A percentile compares a stretch with the other conserved stretches of the same genome.
Conservation (phyloP, 2,113 vertebrate species). For the Cacatua alba region DNA sequence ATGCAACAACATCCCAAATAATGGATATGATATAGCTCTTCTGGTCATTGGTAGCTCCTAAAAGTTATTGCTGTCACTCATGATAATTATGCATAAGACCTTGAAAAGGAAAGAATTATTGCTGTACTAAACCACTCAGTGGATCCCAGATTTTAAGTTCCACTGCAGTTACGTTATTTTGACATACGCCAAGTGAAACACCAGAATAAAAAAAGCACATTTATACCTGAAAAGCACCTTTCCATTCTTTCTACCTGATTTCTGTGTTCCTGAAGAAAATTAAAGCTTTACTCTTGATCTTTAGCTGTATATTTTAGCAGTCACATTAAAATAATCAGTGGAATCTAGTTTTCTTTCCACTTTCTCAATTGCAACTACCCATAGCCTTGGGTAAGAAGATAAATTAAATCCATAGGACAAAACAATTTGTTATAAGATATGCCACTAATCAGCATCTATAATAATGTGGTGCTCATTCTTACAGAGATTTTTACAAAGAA, state of each 20-base stretch:
- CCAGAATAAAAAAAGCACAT: neutral
- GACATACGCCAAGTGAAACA: neutral
- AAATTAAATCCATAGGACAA: neutral
- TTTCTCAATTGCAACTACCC: neutral
- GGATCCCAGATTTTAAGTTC: slow-evolving; percentile 8
- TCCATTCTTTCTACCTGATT: neutral
- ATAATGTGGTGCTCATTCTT: neutral
- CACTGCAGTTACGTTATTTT: slow-evolving; percentile 12
- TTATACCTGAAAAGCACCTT: neutral
- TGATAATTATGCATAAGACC: neutral
- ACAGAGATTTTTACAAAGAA: neutral
- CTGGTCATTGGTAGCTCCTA: neutral
- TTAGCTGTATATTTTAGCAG: neutral
- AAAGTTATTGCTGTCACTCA: slow-evolving; percentile 2
- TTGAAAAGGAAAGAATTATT: neutral
- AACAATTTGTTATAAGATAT: neutral
- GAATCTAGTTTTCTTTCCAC: neutral
- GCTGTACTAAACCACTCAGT: neutral
- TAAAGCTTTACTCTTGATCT: neutral
- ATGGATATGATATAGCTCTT: neutral
- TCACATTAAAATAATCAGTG: neutral
- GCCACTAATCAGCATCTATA: neutral
- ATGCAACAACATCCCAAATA: neutral
- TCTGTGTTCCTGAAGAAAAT: neutral
- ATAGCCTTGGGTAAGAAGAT: neutral